Evolutionary conservation across 2,888 invertebrate genomes (phyloP).

Genomic region (Microctonus aethiopoides): DNA sequence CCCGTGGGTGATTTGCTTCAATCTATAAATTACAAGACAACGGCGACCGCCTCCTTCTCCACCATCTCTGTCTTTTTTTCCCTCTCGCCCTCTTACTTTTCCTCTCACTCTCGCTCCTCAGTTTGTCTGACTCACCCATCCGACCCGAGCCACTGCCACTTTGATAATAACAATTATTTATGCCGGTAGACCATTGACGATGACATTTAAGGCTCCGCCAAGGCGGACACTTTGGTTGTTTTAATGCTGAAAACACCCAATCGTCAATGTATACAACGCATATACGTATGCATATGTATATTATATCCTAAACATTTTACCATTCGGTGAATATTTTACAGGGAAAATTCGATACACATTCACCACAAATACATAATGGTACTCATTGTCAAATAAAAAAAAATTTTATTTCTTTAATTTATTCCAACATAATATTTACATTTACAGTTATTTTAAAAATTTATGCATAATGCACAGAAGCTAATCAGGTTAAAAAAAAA

Average conservation of each 20-base stretch:
- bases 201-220: constrained; percentile 60
- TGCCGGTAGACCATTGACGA: constrained; percentile 54
- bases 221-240: constrained; percentile 27
- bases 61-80: neutral
- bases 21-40: constrained; percentile 62
- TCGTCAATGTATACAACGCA: no score
- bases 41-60: constrained; percentile 40
- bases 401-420: neutral
- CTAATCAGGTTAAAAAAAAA: neutral
- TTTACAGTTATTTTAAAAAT: neutral
- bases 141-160: constrained; percentile 45
- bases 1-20: constrained; percentile 50
- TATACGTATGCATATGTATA: neutral
- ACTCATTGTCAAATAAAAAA: neutral
- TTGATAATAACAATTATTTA: constrained; percentile 64
- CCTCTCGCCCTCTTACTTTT: constrained; percentile 5
- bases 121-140: constrained; percentile 49
- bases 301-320: neutral
- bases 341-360: neutral
- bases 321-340: neutral
- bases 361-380: neutral
- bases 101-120: constrained; percentile 10
- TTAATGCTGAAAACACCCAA: constrained; percentile 16
- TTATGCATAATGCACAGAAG: neutral
- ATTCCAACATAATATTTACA: neutral